Conservation (phyloP, 2,113 vertebrate genomes). For the Cyanocitta stelleri region DNA sequence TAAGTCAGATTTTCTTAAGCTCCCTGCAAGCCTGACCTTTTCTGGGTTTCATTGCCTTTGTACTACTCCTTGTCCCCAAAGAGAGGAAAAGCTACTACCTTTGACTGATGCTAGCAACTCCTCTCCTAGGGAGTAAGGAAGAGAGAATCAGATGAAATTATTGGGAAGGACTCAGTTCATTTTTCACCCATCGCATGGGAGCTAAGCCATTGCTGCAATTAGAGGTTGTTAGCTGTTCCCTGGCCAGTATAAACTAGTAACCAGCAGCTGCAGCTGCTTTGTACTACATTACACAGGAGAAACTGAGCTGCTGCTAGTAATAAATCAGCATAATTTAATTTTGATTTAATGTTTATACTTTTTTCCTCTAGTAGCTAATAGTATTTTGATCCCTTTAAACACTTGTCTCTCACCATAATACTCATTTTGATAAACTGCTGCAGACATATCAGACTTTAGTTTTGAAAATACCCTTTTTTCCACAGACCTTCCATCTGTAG, state of each 20-base stretch:
- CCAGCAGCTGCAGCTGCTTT: neutral
- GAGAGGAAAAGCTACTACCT: neutral
- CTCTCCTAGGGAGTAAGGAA: neutral
- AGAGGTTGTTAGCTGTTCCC: neutral
- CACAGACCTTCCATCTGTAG: neutral
- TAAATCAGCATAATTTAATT: neutral
- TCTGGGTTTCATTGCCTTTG: neutral
- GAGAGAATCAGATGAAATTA: neutral
- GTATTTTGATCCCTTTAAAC: neutral
- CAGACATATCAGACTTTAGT: neutral
- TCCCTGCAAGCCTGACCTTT: slow-evolving; percentile 18
- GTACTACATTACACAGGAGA: neutral
- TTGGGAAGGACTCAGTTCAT: neutral
- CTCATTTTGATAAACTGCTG: neutral
- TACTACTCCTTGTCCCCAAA: neutral
- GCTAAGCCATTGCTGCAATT: neutral
- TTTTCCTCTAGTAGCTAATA: neutral
- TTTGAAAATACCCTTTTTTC: neutral
- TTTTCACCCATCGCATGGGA: neutral
- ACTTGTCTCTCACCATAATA: neutral
- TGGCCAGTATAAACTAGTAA: neutral
- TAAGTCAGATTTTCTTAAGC: neutral
- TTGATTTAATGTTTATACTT: neutral
- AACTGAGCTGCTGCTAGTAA: neutral
- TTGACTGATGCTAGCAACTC: neutral